Base-by-base conservation (phyloP, 2,888 invertebrate genomes). In the Cordylochernes scorpioides region DNA sequence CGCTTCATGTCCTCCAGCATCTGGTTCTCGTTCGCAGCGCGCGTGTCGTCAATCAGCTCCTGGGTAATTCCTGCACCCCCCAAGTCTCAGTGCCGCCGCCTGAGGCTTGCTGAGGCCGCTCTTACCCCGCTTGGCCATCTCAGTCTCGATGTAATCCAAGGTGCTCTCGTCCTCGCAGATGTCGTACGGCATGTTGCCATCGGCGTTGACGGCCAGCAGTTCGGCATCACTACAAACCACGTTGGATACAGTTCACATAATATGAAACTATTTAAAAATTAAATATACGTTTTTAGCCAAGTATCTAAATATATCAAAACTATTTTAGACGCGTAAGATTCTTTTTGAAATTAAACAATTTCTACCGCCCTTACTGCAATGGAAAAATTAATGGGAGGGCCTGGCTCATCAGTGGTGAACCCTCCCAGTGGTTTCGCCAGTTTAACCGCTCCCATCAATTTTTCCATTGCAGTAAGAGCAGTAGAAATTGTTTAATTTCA, bases 171-270 rank as follows among this genome's bases (percentile, higher is more conserved):
- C 91, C 51, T 97, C 97, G 56, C 94, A 97, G 45, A 97, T 86
- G 57, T 97, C 97, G 49, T 97, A 97, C 8, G 97, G 94, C 97
- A 97, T 97, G 54, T 97, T 97, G 17, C 84, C 97, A 53, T 97
- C 97, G 3, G 91, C 88, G 54, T 97, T 97, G 10, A 97, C 91
- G 1, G 91, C 82, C 46, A 97, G 57, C 40, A 97, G 59, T 53
- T 94, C 84, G 24, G 94, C 94, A 40, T 80, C 82, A 45, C 77
- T 65, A 46, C 31, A 45, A 44, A 34, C 29, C n/a, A 22, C 25
- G 14, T 28, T 17, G 31, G 14, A 8, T 19, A 19, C n/a, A 9
- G n/a, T 9, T 9, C n/a, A 9, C n/a, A 9, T 9, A 9, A 19
- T 9, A 9, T 8, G 19, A 19, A 19, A 19, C 8, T 19, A 9